Evolutionary conservation across 2,888 invertebrate genomes (phyloP).

Genomic region (Oconnorella tubifera): DNA sequence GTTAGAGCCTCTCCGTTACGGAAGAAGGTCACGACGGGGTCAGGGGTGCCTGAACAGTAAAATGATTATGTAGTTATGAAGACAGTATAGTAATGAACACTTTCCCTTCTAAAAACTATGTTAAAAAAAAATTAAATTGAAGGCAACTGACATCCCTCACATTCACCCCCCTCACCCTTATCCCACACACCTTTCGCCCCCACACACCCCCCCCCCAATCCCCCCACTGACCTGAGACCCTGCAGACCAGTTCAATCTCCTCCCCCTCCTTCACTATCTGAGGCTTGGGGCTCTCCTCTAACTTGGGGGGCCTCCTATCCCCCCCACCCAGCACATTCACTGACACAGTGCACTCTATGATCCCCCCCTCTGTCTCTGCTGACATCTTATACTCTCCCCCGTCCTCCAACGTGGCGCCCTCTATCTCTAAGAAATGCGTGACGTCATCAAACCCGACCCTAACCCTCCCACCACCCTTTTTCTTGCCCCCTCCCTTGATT

Average conservation of each 20-base stretch:
- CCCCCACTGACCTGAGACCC: constrained; percentile 29
- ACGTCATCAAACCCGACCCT: constrained; percentile 4
- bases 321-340: constrained; percentile 18
- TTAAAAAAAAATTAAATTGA: no score
- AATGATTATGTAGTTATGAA: no score
- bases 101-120: no score
- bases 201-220: no score
- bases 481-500: background rate
- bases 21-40: constrained; percentile 32
- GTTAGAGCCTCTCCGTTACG: constrained; percentile 28
- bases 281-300: constrained; percentile 18
- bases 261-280: constrained; percentile 21
- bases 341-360: constrained; percentile 17
- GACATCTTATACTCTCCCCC: constrained; percentile 42
- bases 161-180: no score
- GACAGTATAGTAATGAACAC: no score
- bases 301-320: constrained; percentile 9
- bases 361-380: constrained; percentile 39
- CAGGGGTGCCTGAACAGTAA: constrained; percentile 20
- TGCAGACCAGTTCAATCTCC: constrained; percentile 19
- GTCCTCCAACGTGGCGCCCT: constrained; percentile 36
- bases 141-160: no score
- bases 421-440: constrained; percentile 35
- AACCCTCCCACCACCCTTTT: background rate
- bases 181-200: no score